These are phyloP conservation scores for Corapipo altera DNA, from an alignment of 2,113 vertebrate genomes.

Conservation along the genomic window DNA sequence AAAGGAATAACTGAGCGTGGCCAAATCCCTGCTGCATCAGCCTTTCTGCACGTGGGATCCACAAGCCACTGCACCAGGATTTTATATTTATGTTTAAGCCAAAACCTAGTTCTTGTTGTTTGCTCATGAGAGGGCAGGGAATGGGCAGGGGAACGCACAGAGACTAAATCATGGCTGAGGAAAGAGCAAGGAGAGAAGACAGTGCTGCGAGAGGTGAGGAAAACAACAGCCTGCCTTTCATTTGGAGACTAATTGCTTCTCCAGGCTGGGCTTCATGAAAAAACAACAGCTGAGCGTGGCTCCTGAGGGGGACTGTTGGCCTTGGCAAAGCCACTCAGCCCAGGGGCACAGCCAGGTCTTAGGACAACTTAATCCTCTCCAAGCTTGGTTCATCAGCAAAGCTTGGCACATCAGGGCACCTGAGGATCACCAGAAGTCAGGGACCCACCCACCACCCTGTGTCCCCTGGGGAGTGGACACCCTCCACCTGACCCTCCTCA, in stretches of 20 bases:
- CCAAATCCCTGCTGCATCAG: background rate
- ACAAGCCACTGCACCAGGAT: background rate
- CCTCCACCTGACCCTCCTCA: rapidly evolving
- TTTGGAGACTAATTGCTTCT: background rate
- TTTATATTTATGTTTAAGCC: background rate
- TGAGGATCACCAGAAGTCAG: background rate
- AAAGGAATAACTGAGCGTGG: background rate
- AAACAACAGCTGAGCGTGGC: background rate
- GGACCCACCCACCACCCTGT: background rate
- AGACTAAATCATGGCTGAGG: background rate
- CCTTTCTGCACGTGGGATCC: background rate
- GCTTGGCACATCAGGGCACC: background rate
- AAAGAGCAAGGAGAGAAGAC: background rate
- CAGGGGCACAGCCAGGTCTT: background rate
- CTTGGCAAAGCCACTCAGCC: background rate
- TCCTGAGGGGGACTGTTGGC: background rate
- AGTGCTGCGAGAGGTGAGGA: background rate
- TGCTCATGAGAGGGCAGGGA: background rate
- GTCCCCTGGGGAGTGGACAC: background rate
- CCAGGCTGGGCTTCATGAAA: background rate
- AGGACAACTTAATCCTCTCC: background rate
- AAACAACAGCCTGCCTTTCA: background rate
- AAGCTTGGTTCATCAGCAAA: background rate
- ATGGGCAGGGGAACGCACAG: background rate
- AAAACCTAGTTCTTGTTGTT: background rate